phyloP scores from a whole-genome alignment of 2,888 invertebrate genomes.

The Drosophila antonietae region DNA sequence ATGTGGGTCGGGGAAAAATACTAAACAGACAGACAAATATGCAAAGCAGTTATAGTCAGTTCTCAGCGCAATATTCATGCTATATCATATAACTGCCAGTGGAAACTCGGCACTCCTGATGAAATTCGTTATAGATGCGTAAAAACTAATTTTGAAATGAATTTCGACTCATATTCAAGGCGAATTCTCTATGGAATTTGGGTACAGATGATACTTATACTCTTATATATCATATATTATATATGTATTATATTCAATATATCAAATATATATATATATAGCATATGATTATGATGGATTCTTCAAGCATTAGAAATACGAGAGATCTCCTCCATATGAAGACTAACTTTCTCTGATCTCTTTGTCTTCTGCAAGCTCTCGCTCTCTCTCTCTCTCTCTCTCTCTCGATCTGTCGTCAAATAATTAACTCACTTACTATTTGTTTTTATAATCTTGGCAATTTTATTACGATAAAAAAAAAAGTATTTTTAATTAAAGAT shows the following conservation, averaged over 20 bases:
- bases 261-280: too few relatives aligned
- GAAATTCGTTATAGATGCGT: not conserved
- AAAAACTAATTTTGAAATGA: not conserved
- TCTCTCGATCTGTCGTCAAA: too few relatives aligned
- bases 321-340: not conserved
- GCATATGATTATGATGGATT: not conserved
- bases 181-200: too few relatives aligned
- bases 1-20: not conserved
- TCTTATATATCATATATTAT: too few relatives aligned
- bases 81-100: not conserved
- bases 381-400: not conserved
- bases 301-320: not conserved
- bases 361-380: not conserved
- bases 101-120: not conserved
- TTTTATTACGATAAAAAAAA: slow-evolving; percentile 45
- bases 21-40: not conserved
- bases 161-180: not conserved
- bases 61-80: not conserved
- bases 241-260: too few relatives aligned
- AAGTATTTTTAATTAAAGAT: slow-evolving; percentile 4
- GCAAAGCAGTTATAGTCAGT: not conserved
- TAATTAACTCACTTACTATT: not conserved
- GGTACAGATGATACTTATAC: too few relatives aligned
- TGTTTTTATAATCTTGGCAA: slow-evolving; percentile 22
- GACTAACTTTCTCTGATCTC: not conserved